Conservation (phyloP, 2,113 vertebrate species). For the Barbus barbus region DNA sequence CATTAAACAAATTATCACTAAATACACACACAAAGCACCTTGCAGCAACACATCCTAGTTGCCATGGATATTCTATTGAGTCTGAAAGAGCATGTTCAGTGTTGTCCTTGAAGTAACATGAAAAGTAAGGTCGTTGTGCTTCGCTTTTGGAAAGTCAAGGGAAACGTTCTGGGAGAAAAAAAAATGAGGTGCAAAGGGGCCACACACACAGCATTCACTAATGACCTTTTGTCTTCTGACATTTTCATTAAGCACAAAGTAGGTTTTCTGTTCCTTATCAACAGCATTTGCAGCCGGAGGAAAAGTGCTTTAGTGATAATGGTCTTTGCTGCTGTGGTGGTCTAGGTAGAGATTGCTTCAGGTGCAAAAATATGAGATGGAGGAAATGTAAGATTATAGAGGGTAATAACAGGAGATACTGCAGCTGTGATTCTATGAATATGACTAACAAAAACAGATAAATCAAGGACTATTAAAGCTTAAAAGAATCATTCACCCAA, state of each 20-base stretch:
- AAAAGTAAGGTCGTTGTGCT: conserved; percentile 58
- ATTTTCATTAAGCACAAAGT: conserved; percentile 74
- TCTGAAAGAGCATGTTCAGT: conserved; percentile 49
- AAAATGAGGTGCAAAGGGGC: background rate
- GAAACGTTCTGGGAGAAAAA: conserved; percentile 13
- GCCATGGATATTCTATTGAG: conserved; percentile 58
- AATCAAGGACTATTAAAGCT: conserved; percentile 60
- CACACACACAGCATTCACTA: conserved; percentile 58
- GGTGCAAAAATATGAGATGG: conserved; percentile 21
- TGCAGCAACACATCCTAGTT: conserved; percentile 54
- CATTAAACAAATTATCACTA: conserved; percentile 53
- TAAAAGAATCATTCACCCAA: background rate
- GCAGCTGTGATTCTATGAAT: conserved; percentile 7
- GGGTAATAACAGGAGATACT: background rate
- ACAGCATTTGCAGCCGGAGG: conserved; percentile 38
- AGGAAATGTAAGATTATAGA: background rate
- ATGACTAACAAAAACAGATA: conserved; percentile 48
- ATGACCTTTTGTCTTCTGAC: conserved; percentile 76
- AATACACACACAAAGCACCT: conserved; percentile 28
- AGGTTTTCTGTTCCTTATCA: conserved; percentile 37
- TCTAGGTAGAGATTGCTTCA: conserved; percentile 9
- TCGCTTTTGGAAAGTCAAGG: conserved; percentile 38
- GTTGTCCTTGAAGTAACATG: conserved; percentile 53
- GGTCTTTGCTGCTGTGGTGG: conserved; percentile 58
- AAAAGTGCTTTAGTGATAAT: conserved; percentile 61